Conservation (phyloP, 1,140 invertebrate species). For the Bombus confusus region DNA sequence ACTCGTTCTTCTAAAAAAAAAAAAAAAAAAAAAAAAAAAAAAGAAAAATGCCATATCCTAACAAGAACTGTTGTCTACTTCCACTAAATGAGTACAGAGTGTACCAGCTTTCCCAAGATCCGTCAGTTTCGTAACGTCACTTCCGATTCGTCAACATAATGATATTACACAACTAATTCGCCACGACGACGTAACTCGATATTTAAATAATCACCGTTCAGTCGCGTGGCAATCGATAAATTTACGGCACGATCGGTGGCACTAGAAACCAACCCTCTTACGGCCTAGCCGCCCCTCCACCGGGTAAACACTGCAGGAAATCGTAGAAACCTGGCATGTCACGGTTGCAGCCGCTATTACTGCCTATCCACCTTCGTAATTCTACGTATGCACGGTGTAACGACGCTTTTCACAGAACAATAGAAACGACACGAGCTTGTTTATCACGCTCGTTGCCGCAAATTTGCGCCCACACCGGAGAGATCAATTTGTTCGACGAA, state of each 20-base stretch:
- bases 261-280: conserved; percentile 11
- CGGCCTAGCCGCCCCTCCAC: conserved; percentile 36
- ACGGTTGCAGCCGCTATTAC: conserved; percentile 60
- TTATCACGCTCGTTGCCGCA: conserved; percentile 61
- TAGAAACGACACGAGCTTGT: conserved; percentile 60
- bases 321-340: conserved; percentile 63
- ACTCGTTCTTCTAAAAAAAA: not conserved
- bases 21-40: not conserved
- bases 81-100: not conserved
- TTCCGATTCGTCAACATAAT: not conserved
- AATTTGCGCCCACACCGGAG: conserved; percentile 51
- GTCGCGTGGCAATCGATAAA: conserved; percentile 38
- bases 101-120: not conserved
- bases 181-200: not conserved
- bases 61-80: not conserved
- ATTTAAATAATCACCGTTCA: conserved; percentile 24
- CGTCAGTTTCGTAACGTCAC: not conserved
- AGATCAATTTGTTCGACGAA: conserved; percentile 69
- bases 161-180: not conserved
- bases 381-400: conserved; percentile 39
- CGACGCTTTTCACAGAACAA: conserved; percentile 66
- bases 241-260: conserved; percentile 20
- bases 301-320: conserved; percentile 63
- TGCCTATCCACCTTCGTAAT: conserved; percentile 62
- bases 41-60: not conserved